phyloP scores from a whole-genome alignment of 2,888 invertebrate genomes.

The Choreutis nemorana region DNA sequence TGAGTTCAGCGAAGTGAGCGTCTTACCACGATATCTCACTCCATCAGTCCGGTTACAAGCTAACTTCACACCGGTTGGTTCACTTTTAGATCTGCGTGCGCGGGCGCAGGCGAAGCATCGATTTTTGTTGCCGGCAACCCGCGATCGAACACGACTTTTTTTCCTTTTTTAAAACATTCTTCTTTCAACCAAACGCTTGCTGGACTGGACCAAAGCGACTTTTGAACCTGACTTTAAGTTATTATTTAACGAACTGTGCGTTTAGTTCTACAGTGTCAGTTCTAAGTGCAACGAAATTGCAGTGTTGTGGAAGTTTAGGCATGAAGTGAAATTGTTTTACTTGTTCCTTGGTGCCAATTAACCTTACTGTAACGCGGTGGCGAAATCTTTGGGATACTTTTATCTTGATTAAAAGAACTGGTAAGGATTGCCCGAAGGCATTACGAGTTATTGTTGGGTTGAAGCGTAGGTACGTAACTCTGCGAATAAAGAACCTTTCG shows the following conservation, averaged over 20 bases:
- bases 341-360: conserved; percentile 30
- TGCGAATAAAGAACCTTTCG: too few relatives aligned
- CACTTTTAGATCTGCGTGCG: conserved; percentile 52
- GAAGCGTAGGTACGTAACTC: too few relatives aligned
- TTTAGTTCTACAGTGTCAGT: too few relatives aligned
- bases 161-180: conserved; percentile 17
- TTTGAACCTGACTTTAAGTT: too few relatives aligned
- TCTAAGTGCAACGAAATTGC: too few relatives aligned
- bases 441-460: too few relatives aligned
- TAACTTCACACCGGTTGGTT: conserved; percentile 54
- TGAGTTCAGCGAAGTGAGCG: conserved; percentile 20
- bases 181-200: too few relatives aligned
- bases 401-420: conserved; percentile 47
- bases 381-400: conserved; percentile 42
- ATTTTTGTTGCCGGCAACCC: conserved; percentile 16
- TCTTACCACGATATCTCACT: conserved; percentile 18
- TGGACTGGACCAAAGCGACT: too few relatives aligned
- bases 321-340: conserved; percentile 36
- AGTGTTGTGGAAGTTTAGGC: conserved; percentile 24
- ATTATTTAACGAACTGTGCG: too few relatives aligned
- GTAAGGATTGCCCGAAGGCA: too few relatives aligned
- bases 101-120: conserved; percentile 32
- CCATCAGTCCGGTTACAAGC: conserved; percentile 29
- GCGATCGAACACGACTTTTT: conserved; percentile 28
- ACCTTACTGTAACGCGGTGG: too few relatives aligned